Evolutionary conservation across 2,797 vertebrate species (phyloP).

Genomic region (Furcifer pardalis): DNA sequence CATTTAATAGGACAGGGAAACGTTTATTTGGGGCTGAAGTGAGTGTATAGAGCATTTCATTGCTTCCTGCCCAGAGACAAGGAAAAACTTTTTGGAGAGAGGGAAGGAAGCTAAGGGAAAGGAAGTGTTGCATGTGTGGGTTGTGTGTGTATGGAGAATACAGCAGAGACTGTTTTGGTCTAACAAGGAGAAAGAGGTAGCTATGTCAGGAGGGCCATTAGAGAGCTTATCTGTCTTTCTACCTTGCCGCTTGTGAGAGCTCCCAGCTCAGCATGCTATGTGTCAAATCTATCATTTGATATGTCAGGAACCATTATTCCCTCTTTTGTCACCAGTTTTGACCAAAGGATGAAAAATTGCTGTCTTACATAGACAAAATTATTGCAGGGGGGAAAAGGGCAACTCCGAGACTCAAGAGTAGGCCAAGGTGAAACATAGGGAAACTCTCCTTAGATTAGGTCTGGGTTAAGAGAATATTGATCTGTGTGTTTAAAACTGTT

Average conservation of each 20-base stretch:
- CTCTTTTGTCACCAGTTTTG: constrained; percentile 90
- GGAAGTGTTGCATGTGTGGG: too few relatives aligned
- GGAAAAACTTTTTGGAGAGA: constrained; percentile 53
- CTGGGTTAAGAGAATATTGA: constrained; percentile 99
- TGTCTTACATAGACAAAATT: constrained; percentile 84
- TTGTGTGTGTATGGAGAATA: background rate
- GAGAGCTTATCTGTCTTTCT: constrained; percentile 89
- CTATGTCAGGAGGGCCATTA: constrained; percentile 87
- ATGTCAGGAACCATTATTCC: constrained; percentile 91
- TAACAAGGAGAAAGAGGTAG: constrained; percentile 51
- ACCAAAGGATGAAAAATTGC: constrained; percentile 94
- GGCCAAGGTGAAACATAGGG: constrained; percentile 90
- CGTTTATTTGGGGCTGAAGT: constrained; percentile 69
- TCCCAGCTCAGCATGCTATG: constrained; percentile 82
- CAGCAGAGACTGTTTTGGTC: constrained; percentile 60
- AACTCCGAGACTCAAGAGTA: constrained; percentile 72
- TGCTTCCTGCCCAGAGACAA: constrained; percentile 63
- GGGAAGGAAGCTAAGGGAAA: background rate
- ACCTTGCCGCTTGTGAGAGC: constrained; percentile 76
- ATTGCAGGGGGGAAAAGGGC: constrained; percentile 80
- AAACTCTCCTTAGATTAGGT: constrained; percentile 92
- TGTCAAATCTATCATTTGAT: constrained; percentile 93
- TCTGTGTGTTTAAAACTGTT: constrained; percentile 97
- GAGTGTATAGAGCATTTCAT: constrained; percentile 59
- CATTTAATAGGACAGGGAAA: constrained; percentile 77